Conservation (phyloP, 2,888 invertebrate genomes). For the Mycalesis mineus region DNA sequence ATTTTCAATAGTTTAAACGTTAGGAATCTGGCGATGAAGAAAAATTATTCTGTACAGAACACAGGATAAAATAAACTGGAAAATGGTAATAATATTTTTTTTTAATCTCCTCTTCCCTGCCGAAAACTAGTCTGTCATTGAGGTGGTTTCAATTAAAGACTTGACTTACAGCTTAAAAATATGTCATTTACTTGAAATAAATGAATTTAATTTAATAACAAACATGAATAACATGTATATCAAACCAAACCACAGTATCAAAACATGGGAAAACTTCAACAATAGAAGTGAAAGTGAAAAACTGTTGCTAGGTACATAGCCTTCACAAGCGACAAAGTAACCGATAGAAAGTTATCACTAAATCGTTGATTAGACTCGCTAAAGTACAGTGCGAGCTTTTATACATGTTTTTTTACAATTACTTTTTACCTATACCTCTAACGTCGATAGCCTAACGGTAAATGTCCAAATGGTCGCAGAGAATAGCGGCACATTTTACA, state of each 20-base stretch:
- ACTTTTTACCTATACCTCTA: background rate
- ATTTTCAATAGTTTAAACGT: no score
- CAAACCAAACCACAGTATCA: conserved; percentile 15
- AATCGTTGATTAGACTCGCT: conserved; percentile 28
- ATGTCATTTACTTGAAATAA: no score
- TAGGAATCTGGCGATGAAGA: no score
- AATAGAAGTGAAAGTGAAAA: conserved; percentile 33
- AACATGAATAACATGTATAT: background rate
- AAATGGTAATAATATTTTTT: no score
- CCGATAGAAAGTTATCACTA: conserved; percentile 33
- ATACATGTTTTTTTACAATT: background rate
- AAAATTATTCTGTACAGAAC: no score
- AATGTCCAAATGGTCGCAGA: conserved; percentile 1
- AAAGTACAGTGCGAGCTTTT: conserved; percentile 14
- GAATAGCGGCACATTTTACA: background rate
- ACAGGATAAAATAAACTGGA: no score
- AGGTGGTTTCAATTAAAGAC: no score
- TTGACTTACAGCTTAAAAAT: no score
- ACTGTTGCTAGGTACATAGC: conserved; percentile 23
- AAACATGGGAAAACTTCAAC: conserved; percentile 6
- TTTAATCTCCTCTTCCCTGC: no score
- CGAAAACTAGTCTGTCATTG: no score
- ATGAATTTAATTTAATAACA: no score
- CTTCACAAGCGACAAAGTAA: conserved; percentile 27
- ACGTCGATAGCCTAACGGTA: background rate